A percentile compares a stretch with the other conserved stretches of the same genome.
Evolutionary conservation across 2,797 vertebrate species (phyloP).

Genomic region (Silurus lanzhouensis): DNA sequence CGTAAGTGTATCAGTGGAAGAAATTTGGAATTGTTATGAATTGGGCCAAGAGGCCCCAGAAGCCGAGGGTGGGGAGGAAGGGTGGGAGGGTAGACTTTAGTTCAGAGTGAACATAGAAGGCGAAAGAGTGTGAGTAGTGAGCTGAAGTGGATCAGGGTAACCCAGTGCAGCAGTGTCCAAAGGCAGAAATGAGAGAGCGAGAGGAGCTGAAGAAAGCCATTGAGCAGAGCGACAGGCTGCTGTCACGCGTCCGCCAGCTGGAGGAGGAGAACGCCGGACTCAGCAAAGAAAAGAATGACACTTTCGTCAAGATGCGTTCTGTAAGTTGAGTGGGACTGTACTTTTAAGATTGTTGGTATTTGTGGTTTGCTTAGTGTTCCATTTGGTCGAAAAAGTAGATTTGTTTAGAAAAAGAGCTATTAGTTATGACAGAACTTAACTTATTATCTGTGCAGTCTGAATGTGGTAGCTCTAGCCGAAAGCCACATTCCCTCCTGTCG

Average conservation of each 20-base stretch:
- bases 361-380: background rate
- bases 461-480: background rate
- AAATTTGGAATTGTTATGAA: conserved; percentile 55
- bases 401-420: background rate
- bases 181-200: conserved; percentile 71
- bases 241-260: conserved; percentile 65
- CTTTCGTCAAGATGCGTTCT: conserved; percentile 62
- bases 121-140: conserved; percentile 39
- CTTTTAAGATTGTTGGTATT: conserved; percentile 28
- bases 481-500: background rate
- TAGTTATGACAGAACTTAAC: conserved; percentile 5
- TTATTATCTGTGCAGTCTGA: background rate
- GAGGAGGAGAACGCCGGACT: conserved; percentile 69
- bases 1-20: conserved; percentile 48
- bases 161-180: conserved; percentile 54
- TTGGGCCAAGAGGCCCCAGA: conserved; percentile 50
- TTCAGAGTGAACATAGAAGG: conserved; percentile 26
- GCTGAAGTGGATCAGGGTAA: conserved; percentile 56
- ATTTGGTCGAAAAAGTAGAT: background rate
- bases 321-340: conserved; percentile 63
- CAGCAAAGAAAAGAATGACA: conserved; percentile 67
- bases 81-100: conserved; percentile 39
- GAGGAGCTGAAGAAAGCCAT: conserved; percentile 73
- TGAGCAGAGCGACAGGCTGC: conserved; percentile 70
- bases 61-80: conserved; percentile 44